phyloP scores from a whole-genome alignment of 2,888 invertebrate species.

The Argyra leucocephala region DNA sequence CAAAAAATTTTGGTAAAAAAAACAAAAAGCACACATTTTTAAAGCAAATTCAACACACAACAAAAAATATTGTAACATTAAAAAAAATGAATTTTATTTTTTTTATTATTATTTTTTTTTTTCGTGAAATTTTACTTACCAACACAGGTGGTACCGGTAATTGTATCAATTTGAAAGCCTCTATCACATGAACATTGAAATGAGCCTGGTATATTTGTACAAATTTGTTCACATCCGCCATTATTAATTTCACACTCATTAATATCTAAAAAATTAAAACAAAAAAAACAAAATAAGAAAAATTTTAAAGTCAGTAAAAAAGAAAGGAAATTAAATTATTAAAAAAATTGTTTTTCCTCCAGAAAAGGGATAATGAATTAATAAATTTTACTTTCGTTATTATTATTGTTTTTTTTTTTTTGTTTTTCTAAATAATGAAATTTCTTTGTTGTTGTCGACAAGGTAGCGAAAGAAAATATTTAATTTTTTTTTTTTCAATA shows the following conservation, averaged over 20 bases:
- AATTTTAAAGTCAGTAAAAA: too few relatives aligned
- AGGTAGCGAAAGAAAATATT: too few relatives aligned
- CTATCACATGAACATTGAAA: conserved; percentile 48
- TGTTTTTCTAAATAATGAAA: too few relatives aligned
- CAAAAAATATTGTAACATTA: conserved; percentile 5
- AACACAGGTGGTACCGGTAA: conserved; percentile 44
- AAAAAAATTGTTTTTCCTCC: too few relatives aligned
- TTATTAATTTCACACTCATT: conserved; percentile 49
- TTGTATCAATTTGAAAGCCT: conserved; percentile 46
- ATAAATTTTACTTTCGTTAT: too few relatives aligned
- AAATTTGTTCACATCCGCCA: conserved; percentile 49
- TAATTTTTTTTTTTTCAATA: too few relatives aligned
- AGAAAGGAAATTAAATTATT: too few relatives aligned
- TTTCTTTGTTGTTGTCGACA: too few relatives aligned
- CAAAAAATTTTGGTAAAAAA: too few relatives aligned
- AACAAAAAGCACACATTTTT: too few relatives aligned
- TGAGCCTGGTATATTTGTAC: conserved; percentile 50
- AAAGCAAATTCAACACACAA: conserved; percentile 17
- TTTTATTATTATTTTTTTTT: conserved; percentile 12
- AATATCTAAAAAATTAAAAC: conserved; percentile 42
- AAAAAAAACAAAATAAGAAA: neutral
- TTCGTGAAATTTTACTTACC: conserved; percentile 42
- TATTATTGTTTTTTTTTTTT: too few relatives aligned
- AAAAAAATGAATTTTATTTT: neutral
- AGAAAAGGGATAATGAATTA: too few relatives aligned